These are phyloP conservation scores for Trematomus loennbergii DNA, from an alignment of 2,113 vertebrate genomes.

Conservation along the genomic window DNA sequence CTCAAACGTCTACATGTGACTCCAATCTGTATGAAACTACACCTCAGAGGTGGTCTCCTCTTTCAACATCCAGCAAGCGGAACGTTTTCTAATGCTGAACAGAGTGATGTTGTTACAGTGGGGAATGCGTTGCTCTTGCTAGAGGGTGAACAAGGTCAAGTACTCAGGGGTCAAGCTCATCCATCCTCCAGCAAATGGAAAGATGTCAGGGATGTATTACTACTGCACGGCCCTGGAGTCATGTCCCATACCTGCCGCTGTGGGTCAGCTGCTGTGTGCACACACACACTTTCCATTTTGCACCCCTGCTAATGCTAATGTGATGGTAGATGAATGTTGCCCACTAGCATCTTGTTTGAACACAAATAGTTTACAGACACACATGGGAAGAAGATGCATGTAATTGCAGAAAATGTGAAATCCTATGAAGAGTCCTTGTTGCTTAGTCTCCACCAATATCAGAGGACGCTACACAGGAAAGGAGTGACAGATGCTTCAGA, in stretches of 20 bases:
- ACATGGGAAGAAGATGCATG: slow-evolving; percentile 15
- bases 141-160: slow-evolving; percentile 58
- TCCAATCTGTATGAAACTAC: slow-evolving; percentile 22
- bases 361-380: slow-evolving; percentile 19
- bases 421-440: not conserved
- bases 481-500: slow-evolving; percentile 64
- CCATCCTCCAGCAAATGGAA: slow-evolving; percentile 51
- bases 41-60: slow-evolving; percentile 44
- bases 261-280: slow-evolving; percentile 29
- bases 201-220: slow-evolving; percentile 38
- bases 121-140: slow-evolving; percentile 55
- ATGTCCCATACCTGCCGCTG: slow-evolving; percentile 8
- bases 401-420: not conserved
- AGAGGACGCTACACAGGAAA: slow-evolving; percentile 49
- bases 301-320: slow-evolving; percentile 3
- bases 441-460: slow-evolving; percentile 12
- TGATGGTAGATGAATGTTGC: not conserved
- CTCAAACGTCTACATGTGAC: slow-evolving; percentile 15
- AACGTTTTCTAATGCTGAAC: slow-evolving; percentile 18
- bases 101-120: slow-evolving; percentile 35
- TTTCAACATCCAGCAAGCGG: slow-evolving; percentile 21
- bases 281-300: slow-evolving; percentile 26
- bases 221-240: slow-evolving; percentile 16
- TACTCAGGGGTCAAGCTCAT: slow-evolving; percentile 61
- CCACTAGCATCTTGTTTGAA: slow-evolving; percentile 16